These are phyloP conservation scores for Enteromius argenteus DNA, from an alignment of 2,797 vertebrate species.

Conservation along the genomic window DNA sequence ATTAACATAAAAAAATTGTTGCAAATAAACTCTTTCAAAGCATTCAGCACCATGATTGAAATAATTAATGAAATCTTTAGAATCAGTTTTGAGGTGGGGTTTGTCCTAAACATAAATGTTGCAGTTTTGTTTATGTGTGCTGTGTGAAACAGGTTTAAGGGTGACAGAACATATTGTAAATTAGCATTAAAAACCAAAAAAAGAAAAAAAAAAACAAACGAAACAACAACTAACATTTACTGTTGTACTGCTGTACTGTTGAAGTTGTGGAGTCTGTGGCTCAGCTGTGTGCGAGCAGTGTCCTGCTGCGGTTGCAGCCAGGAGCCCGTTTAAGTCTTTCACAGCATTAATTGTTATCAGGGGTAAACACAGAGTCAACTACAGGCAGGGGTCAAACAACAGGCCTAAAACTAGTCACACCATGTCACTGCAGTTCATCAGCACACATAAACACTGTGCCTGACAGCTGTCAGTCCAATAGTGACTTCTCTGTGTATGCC, in stretches of 20 bases:
- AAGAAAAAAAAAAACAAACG: neutral
- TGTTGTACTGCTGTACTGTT: neutral
- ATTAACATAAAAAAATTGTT: no score
- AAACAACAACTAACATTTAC: no score
- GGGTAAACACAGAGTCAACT: conserved; percentile 41
- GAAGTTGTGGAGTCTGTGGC: neutral
- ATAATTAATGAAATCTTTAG: neutral
- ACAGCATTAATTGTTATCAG: conserved; percentile 75
- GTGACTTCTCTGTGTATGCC: neutral
- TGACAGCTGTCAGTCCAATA: conserved; percentile 72
- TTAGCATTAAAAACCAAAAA: neutral
- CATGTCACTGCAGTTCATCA: conserved; percentile 67
- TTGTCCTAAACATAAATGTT: neutral
- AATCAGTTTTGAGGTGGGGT: neutral
- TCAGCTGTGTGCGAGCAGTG: conserved; percentile 54
- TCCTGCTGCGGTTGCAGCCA: conserved; percentile 40
- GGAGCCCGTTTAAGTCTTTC: conserved; percentile 70
- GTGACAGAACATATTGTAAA: neutral
- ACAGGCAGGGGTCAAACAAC: conserved; percentile 11
- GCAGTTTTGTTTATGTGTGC: neutral
- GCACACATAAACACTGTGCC: conserved; percentile 50
- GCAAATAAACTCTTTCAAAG: no score
- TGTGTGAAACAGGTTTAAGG: neutral
- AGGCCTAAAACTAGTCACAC: conserved; percentile 22
- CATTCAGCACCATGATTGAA: neutral